Evolutionary conservation across 2,888 invertebrate species (phyloP).

Genomic region (Rhagonycha fulva): DNA sequence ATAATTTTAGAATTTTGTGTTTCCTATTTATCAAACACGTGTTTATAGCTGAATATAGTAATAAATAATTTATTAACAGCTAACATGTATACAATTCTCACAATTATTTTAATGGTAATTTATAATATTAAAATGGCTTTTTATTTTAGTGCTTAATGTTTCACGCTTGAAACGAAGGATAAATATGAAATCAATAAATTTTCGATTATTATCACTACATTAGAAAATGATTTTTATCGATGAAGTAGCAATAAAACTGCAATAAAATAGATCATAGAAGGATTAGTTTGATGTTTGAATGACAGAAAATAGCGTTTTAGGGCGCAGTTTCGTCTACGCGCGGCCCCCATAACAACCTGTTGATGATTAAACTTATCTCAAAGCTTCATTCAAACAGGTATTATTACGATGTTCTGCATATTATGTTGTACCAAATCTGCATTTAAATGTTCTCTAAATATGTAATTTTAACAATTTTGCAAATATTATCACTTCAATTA

Average conservation of each 20-base stretch:
- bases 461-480: neutral
- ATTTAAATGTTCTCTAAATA: conserved; percentile 18
- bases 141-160: neutral
- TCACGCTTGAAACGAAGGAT: neutral
- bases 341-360: conserved; percentile 47
- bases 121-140: neutral
- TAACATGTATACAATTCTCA: neutral
- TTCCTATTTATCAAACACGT: conserved; percentile 1
- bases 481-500: conserved; percentile 1
- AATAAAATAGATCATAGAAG: conserved; percentile 41
- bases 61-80: conserved; percentile 3
- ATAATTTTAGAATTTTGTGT: neutral
- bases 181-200: neutral
- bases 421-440: conserved; percentile 24
- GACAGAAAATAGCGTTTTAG: conserved; percentile 51
- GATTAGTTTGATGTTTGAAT: conserved; percentile 52
- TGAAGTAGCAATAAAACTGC: conserved; percentile 26
- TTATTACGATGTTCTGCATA: conserved; percentile 18
- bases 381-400: conserved; percentile 30
- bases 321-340: conserved; percentile 44
- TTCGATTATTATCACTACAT: neutral
- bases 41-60: neutral
- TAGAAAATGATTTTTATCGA: conserved; percentile 3
- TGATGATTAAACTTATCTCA: conserved; percentile 41
- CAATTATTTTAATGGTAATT: neutral